Evolutionary conservation across 2,888 invertebrate genomes (phyloP).

Genomic region (Leucoma salicis): DNA sequence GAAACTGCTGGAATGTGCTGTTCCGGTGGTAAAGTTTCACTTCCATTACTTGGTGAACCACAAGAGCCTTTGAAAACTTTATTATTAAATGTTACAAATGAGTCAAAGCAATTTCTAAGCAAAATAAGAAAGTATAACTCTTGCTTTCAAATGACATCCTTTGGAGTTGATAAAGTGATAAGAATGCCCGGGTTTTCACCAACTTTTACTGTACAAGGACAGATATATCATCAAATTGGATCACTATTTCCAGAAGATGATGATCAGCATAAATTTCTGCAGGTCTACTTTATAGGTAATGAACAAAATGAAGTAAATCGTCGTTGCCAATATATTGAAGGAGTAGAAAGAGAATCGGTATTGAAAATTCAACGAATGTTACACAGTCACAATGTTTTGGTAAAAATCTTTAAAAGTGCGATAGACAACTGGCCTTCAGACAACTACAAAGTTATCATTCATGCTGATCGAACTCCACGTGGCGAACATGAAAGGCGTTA

Average conservation of each 20-base stretch:
- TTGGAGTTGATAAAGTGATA: constrained; percentile 26
- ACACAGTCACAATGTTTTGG: constrained; percentile 30
- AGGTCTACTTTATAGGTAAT: constrained; percentile 41
- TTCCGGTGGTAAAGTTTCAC: constrained; percentile 23
- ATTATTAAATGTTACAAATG: constrained; percentile 7
- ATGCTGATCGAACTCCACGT: constrained; percentile 33
- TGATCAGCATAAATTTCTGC: constrained; percentile 34
- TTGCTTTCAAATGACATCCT: constrained; percentile 35
- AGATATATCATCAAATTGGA: constrained; percentile 27
- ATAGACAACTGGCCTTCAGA: constrained; percentile 33
- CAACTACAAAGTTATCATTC: constrained; percentile 35
- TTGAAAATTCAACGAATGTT: constrained; percentile 34
- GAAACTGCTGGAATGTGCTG: constrained; percentile 28
- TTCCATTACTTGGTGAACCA: constrained; percentile 18
- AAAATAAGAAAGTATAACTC: constrained; percentile 23
- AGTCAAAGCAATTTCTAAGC: constrained; percentile 18
- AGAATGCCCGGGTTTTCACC: constrained; percentile 28
- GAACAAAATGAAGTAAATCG: constrained; percentile 27
- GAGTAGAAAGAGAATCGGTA: constrained; percentile 30
- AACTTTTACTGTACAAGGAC: constrained; percentile 22
- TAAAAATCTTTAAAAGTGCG: constrained; percentile 39
- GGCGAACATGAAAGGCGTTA: constrained; percentile 38
- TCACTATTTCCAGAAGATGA: constrained; percentile 23
- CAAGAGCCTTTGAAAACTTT: constrained; percentile 20
- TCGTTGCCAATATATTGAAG: constrained; percentile 28